Base-by-base conservation (phyloP, 2,113 vertebrate species). In the Galbula dea region DNA sequence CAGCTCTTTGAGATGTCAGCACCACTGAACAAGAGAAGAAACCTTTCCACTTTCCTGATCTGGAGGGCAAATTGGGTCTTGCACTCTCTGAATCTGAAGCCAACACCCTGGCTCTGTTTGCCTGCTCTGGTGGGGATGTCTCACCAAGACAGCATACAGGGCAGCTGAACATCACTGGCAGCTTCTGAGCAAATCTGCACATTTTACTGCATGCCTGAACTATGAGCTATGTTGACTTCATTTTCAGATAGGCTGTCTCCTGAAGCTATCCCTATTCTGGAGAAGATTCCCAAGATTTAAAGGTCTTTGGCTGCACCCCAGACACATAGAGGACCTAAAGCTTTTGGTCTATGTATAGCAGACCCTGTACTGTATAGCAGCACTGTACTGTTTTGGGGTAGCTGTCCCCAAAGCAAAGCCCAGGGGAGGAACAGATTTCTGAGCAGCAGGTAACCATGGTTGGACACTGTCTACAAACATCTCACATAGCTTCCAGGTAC, bases 81-180 rank as follows among this genome's bases (percentile, higher is more conserved):
- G 24, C 23, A 15, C 21, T 54, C 52, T 48, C 71, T 43, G 24
- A 48, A 49, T 21, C 34, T 9, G 22, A 41, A 27, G 26, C 30
- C 48, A 27, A 27, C 14, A 63, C 7, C n/a, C n/a, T 69, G 43
- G 20, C 24, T 74, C 36, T 3, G 0, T 14, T 66, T 55, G 19
- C 23, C 18, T 75, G 30, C 34, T 68, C 55, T 0, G 0, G 22
- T 2, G 36, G 8, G 11, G 32, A 54, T 36, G 24, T 37, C 5
- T 2, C 3, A 0, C 26, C 0, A 0, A 24, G 46, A 29, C 21
- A 20, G 11, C 15, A 49, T 14, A 37, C n/a, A 45, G 27, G 15
- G 19, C 9, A 29, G 30, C 30, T 15, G 48, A 22, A 7, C 54
- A 10, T 61, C 54, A 12, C 54, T 5, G 19, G 12, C 27, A 57